Evolutionary conservation across 2,113 vertebrate genomes (phyloP).

Genomic region (Melanostigma gelatinosum): DNA sequence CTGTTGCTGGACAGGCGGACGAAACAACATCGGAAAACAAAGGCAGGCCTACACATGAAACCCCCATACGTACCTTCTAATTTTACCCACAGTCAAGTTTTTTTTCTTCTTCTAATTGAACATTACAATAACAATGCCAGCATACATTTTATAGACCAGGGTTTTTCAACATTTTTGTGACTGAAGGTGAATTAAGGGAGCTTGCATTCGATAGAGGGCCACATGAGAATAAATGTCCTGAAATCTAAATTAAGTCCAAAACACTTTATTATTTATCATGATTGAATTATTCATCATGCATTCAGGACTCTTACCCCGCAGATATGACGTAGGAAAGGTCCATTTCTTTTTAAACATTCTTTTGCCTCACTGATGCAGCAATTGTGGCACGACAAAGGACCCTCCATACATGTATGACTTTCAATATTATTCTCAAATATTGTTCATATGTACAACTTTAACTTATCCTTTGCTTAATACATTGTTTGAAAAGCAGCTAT

Average conservation of each 20-base stretch:
- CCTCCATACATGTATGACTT: background rate
- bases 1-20: constrained; percentile 9
- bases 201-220: constrained; percentile 8
- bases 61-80: background rate
- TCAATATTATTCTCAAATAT: background rate
- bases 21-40: constrained; percentile 31
- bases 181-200: constrained; percentile 3
- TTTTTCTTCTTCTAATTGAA: background rate
- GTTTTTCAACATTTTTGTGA: constrained; percentile 13
- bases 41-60: constrained; percentile 17
- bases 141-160: background rate
- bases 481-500: background rate
- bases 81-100: constrained; percentile 8
- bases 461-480: background rate
- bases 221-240: constrained; percentile 38
- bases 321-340: constrained; percentile 15
- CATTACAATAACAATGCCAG: background rate
- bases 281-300: constrained; percentile 58
- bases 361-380: constrained; percentile 14
- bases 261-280: constrained; percentile 56
- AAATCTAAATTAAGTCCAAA: constrained; percentile 60
- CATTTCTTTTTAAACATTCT: constrained; percentile 20
- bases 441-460: background rate
- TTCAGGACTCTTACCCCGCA: constrained; percentile 40
- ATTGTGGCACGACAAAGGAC: background rate